Percentiles rank a stretch among this genome's conserved stretches.
Conservation (phyloP, 2,113 vertebrate genomes). For the Hucho hucho region DNA sequence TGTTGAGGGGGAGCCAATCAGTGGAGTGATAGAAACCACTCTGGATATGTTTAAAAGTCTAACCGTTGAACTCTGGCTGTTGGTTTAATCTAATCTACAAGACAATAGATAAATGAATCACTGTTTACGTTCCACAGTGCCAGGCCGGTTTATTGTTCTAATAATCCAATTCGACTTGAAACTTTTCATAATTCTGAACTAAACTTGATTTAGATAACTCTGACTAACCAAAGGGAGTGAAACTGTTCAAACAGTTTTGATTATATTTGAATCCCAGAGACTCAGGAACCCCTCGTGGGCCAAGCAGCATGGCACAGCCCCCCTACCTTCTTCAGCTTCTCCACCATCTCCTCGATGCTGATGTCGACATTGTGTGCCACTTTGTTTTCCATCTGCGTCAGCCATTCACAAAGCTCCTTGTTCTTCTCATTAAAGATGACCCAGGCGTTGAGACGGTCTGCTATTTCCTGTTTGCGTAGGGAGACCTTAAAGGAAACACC, state of each 20-base stretch:
- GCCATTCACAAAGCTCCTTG: constrained; percentile 88
- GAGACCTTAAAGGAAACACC: constrained; percentile 75
- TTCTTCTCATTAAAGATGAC: constrained; percentile 88
- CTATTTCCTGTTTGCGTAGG: constrained; percentile 84
- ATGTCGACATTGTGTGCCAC: constrained; percentile 84
- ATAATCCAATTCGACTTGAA: neutral
- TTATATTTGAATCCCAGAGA: neutral
- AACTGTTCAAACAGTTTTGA: neutral
- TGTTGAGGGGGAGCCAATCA: neutral
- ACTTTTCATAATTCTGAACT: too few relatives aligned
- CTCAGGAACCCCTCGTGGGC: neutral
- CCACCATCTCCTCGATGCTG: constrained; percentile 94
- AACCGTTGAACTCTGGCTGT: too few relatives aligned
- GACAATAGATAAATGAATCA: too few relatives aligned
- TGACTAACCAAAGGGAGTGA: too few relatives aligned
- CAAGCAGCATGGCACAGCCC: too few relatives aligned
- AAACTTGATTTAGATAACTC: too few relatives aligned
- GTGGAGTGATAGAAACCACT: too few relatives aligned
- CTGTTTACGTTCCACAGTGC: neutral
- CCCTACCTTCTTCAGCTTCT: constrained; percentile 91
- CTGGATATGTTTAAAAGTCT: too few relatives aligned
- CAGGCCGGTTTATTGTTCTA: neutral
- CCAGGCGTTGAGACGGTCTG: constrained; percentile 88
- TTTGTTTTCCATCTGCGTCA: constrained; percentile 91
- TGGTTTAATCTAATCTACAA: too few relatives aligned